Evolutionary conservation across 2,888 invertebrate genomes (phyloP).

Genomic region (Cacoxenus indagator): DNA sequence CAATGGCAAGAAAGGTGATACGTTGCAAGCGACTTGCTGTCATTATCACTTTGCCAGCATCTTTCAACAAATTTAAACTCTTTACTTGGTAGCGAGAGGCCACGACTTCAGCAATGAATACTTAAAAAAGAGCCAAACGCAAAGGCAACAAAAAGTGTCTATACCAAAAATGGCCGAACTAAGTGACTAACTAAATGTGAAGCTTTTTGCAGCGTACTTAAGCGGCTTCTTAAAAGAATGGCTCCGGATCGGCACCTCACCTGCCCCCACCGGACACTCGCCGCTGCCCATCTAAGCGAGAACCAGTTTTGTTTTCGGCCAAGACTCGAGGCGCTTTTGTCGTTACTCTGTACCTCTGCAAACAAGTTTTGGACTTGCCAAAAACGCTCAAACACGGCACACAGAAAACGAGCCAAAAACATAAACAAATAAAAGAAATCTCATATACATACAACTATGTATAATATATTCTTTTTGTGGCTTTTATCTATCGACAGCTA

Average conservation of each 20-base stretch:
- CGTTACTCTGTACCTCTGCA: neutral
- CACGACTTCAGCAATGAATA: too few species aligned
- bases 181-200: neutral
- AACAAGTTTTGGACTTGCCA: conserved; percentile 3
- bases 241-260: neutral
- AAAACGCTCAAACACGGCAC: neutral
- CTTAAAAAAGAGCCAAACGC: neutral
- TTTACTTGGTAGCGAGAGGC: too few species aligned
- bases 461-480: neutral
- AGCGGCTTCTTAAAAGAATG: conserved; percentile 10
- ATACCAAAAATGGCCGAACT: neutral
- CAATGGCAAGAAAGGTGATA: neutral
- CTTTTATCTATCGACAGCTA: conserved; percentile 1
- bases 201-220: neutral
- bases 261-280: neutral
- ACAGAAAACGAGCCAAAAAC: neutral
- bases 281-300: neutral
- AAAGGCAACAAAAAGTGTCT: neutral
- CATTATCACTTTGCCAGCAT: neutral
- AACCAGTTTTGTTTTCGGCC: conserved; percentile 11
- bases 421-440: neutral
- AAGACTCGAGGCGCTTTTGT: neutral
- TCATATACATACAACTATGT: conserved; percentile 1
- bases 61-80: neutral
- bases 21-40: neutral